phyloP scores from a whole-genome alignment of 2,797 vertebrate species.

The Rhinatrema bivittatum region DNA sequence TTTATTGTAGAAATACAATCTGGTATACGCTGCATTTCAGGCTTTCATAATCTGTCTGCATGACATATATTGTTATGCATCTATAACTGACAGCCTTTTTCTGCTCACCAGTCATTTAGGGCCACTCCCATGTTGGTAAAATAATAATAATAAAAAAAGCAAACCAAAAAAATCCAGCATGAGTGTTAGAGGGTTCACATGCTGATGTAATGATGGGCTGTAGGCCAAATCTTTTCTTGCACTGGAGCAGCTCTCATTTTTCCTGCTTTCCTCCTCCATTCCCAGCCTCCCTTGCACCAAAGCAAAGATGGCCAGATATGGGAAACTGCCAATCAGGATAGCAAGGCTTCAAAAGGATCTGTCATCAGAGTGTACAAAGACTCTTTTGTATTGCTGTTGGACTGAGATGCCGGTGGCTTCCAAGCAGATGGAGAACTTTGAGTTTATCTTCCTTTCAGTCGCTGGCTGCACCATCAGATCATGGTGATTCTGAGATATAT shows the following conservation, averaged over 20 bases:
- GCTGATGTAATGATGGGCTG: slow-evolving; percentile 23
- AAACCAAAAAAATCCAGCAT: slow-evolving; percentile 15
- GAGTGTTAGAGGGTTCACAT: slow-evolving; percentile 14
- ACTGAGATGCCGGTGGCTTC: slow-evolving; percentile 30
- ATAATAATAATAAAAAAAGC: too few relatives aligned
- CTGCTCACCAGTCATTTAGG: slow-evolving; percentile 10
- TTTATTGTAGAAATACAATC: too few relatives aligned
- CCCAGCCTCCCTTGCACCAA: slow-evolving; percentile 29
- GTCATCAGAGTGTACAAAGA: slow-evolving; percentile 40
- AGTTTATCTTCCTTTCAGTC: slow-evolving; percentile 33
- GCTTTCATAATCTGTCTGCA: background rate
- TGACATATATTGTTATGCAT: slow-evolving; percentile 6
- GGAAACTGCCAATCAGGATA: slow-evolving; percentile 40
- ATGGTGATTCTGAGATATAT: background rate
- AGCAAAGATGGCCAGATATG: slow-evolving; percentile 44
- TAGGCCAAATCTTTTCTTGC: slow-evolving; percentile 18
- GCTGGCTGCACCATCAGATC: slow-evolving; percentile 27
- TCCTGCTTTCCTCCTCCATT: slow-evolving; percentile 21
- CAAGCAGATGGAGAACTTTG: slow-evolving; percentile 5
- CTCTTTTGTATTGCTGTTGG: slow-evolving; percentile 36
- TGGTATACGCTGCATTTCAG: background rate
- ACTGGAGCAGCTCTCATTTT: slow-evolving; percentile 15
- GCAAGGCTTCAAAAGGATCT: slow-evolving; percentile 49
- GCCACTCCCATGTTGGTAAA: slow-evolving; percentile 26
- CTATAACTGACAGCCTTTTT: slow-evolving; percentile 30